Evolutionary conservation across 2,113 vertebrate species (phyloP).

Genomic region (Urocitellus parryii): DNA sequence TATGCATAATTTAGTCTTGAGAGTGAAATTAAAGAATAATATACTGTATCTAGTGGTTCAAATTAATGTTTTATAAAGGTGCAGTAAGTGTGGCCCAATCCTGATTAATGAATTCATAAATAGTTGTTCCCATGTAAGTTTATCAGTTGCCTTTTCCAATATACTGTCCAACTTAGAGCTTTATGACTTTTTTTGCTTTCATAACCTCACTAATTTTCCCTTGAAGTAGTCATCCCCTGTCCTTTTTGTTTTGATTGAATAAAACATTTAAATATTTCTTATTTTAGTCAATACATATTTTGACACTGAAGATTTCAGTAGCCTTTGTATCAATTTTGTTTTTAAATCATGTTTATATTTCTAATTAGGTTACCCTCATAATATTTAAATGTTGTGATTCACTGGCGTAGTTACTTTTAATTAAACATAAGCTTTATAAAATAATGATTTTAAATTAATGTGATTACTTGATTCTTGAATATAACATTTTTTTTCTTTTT

Average conservation of each 20-base stretch:
- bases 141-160: not conserved
- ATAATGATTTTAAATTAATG: slow-evolving; percentile 40
- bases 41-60: slow-evolving; percentile 20
- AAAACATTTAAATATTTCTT: slow-evolving; percentile 42
- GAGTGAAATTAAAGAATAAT: not conserved
- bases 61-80: not conserved
- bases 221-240: slow-evolving; percentile 42
- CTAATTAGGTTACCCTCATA: slow-evolving; percentile 13
- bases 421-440: slow-evolving; percentile 31
- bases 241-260: slow-evolving; percentile 32
- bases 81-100: not conserved
- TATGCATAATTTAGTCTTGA: slow-evolving; percentile 47
- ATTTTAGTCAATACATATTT: slow-evolving; percentile 15
- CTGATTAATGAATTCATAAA: not conserved
- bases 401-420: slow-evolving; percentile 30
- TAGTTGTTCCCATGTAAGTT: not conserved
- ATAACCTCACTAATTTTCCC: not conserved
- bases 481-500: slow-evolving; percentile 37
- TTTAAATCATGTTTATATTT: slow-evolving; percentile 11
- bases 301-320: slow-evolving; percentile 38
- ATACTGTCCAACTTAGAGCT: not conserved
- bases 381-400: slow-evolving; percentile 41
- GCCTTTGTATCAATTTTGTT: slow-evolving; percentile 56
- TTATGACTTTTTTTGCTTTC: not conserved
- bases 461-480: slow-evolving; percentile 29